These are phyloP conservation scores for Sussaba pulchella DNA, from an alignment of 2,888 invertebrate genomes.

Conservation along the genomic window DNA sequence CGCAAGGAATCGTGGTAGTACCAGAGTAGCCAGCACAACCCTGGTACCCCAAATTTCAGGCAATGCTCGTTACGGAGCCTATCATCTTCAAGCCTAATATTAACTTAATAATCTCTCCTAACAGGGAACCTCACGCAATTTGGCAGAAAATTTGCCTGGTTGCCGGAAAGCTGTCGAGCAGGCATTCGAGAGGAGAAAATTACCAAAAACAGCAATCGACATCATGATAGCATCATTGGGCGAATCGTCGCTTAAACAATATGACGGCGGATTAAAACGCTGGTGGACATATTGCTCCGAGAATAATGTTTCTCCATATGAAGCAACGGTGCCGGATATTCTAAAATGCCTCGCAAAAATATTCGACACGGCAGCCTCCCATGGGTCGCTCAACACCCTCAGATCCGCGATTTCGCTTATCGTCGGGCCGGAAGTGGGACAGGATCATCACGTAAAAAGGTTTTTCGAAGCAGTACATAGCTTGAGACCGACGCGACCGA, in stretches of 20 bases:
- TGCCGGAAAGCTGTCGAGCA: slow-evolving; percentile 45
- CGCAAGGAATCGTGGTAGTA: slow-evolving; percentile 57
- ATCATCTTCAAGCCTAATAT: neutral
- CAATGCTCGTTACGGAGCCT: neutral
- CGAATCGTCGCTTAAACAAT: slow-evolving; percentile 54
- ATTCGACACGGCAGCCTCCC: slow-evolving; percentile 52
- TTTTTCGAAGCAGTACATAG: slow-evolving; percentile 69
- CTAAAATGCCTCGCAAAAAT: slow-evolving; percentile 47
- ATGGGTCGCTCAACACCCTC: slow-evolving; percentile 59
- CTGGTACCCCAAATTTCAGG: slow-evolving; percentile 58
- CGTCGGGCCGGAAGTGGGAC: slow-evolving; percentile 51
- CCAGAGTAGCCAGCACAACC: slow-evolving; percentile 60
- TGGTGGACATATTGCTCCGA: slow-evolving; percentile 54
- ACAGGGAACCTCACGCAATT: slow-evolving; percentile 24
- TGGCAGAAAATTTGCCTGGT: slow-evolving; percentile 14
- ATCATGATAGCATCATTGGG: slow-evolving; percentile 44
- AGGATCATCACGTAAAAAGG: slow-evolving; percentile 59
- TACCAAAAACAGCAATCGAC: slow-evolving; percentile 15
- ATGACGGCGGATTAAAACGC: slow-evolving; percentile 51
- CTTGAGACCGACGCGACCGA: slow-evolving; percentile 63
- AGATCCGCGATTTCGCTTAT: slow-evolving; percentile 58
- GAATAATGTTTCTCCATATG: slow-evolving; percentile 2
- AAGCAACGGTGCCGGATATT: slow-evolving; percentile 9
- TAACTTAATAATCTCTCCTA: slow-evolving; percentile 34
- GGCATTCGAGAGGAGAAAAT: slow-evolving; percentile 14